phyloP scores from a whole-genome alignment of 2,797 vertebrate species.

The Kryptopterus vitreolus region DNA sequence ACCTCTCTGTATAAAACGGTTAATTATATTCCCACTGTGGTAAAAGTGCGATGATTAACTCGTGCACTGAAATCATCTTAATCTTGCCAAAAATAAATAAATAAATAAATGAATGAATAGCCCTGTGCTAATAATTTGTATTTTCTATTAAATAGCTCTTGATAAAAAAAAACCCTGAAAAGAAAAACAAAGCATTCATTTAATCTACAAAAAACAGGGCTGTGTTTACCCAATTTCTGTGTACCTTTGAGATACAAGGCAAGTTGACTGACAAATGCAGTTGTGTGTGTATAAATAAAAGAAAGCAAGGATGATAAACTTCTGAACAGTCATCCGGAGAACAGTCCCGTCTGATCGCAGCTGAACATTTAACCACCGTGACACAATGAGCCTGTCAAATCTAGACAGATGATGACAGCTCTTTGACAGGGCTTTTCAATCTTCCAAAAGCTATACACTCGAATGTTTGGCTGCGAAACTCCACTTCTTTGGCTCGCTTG shows the following conservation, averaged over 20 bases:
- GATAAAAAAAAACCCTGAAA: not conserved
- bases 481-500: too few species aligned
- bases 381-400: not conserved
- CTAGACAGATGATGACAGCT: not conserved
- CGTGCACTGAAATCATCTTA: not conserved
- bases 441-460: too few species aligned
- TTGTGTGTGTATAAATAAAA: not conserved
- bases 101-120: not conserved
- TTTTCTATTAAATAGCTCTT: not conserved
- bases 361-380: not conserved
- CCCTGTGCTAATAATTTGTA: not conserved
- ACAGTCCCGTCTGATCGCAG: not conserved
- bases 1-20: not conserved
- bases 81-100: not conserved
- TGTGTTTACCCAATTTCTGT: not conserved
- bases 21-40: not conserved
- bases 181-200: not conserved
- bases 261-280: not conserved
- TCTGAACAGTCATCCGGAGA: not conserved
- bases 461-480: too few species aligned
- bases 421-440: too few species aligned
- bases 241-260: not conserved
- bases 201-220: not conserved
- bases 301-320: not conserved
- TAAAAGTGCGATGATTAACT: not conserved